Evolutionary conservation across 2,797 vertebrate genomes (phyloP).

Genomic region (Sphaeramia orbicularis): DNA sequence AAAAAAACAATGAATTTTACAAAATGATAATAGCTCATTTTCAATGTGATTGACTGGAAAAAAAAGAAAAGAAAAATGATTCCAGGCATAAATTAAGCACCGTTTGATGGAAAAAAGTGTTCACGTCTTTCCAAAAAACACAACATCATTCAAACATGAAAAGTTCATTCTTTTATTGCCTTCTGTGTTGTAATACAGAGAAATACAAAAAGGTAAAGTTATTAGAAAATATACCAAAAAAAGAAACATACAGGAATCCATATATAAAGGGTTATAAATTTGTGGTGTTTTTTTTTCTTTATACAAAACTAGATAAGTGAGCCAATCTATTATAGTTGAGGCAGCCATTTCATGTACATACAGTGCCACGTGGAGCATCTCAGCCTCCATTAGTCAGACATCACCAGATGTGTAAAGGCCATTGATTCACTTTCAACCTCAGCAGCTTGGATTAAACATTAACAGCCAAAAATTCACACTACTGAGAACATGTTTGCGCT

Average conservation of each 20-base stretch:
- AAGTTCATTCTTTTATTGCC: slow-evolving; percentile 75
- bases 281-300: slow-evolving; percentile 41
- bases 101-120: too few species aligned
- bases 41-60: too few species aligned
- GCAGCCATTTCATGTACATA: slow-evolving; percentile 10
- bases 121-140: slow-evolving; percentile 12
- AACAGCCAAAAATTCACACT: too few species aligned
- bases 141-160: slow-evolving; percentile 24
- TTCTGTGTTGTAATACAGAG: slow-evolving; percentile 67
- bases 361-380: slow-evolving; percentile 5
- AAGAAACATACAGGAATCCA: slow-evolving; percentile 61
- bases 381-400: too few species aligned
- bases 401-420: too few species aligned
- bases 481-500: too few species aligned
- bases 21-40: too few species aligned
- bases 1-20: too few species aligned
- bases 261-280: slow-evolving; percentile 64
- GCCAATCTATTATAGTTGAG: slow-evolving; percentile 3
- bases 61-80: too few species aligned
- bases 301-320: slow-evolving; percentile 44
- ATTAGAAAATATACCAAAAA: slow-evolving; percentile 79
- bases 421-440: too few species aligned
- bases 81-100: too few species aligned
- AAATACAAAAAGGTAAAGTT: slow-evolving; percentile 72
- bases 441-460: too few species aligned